These are phyloP conservation scores for Ceratothoa steindachneri DNA, from an alignment of 2,888 invertebrate species.

Conservation along the genomic window DNA sequence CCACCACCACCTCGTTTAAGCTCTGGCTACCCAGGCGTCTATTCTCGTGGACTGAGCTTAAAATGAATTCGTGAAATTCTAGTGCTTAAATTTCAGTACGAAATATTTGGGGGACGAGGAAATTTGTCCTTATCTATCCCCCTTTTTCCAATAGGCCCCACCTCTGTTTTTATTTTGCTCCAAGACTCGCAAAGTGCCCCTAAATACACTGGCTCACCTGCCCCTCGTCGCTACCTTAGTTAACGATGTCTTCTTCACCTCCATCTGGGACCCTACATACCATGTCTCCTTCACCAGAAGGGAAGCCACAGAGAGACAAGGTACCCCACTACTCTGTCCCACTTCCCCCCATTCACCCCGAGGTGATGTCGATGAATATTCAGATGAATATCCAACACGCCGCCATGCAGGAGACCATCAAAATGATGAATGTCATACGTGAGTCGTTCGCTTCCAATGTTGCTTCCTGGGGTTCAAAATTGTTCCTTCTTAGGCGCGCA, in stretches of 20 bases:
- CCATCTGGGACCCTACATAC: background rate
- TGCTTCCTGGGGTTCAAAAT: background rate
- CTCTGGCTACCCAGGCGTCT: no score
- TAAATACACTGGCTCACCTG: background rate
- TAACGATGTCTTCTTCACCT: background rate
- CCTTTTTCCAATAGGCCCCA: background rate
- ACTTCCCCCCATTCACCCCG: conserved; percentile 32
- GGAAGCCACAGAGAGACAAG: no score
- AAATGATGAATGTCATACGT: conserved; percentile 41
- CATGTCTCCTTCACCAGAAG: background rate
- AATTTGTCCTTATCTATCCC: background rate
- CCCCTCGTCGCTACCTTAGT: background rate
- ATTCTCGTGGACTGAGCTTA: no score
- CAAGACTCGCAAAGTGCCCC: background rate
- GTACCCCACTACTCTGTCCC: no score
- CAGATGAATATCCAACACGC: conserved; percentile 43
- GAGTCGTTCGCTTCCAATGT: conserved; percentile 18
- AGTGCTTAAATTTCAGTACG: no score
- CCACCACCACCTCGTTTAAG: no score
- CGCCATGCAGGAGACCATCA: conserved; percentile 37
- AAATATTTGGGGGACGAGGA: no score
- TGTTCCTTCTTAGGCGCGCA: background rate
- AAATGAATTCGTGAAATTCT: no score
- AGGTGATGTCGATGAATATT: conserved; percentile 43
- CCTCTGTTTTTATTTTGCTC: background rate